A percentile compares a stretch with the other conserved stretches of the same genome.
phyloP scores from a whole-genome alignment of 92 coral and sea anemone species.

The Bergia sp. region DNA sequence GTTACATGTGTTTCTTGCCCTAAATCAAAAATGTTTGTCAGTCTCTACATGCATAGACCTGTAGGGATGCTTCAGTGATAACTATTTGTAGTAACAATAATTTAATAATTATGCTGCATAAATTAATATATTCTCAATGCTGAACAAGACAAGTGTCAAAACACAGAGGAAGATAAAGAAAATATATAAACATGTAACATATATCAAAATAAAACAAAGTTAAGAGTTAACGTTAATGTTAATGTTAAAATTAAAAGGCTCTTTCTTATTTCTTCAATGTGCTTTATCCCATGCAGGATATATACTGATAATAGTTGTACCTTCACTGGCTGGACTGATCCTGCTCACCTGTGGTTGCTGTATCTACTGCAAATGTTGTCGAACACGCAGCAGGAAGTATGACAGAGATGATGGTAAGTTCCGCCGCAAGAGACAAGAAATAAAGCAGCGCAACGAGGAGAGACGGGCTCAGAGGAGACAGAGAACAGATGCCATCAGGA shows the following conservation, averaged over 20 bases:
- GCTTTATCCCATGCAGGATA: constrained; percentile 53
- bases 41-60: too few species aligned
- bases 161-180: too few species aligned
- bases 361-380: constrained; percentile 94
- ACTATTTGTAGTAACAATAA: too few species aligned
- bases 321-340: constrained; percentile 76
- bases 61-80: too few species aligned
- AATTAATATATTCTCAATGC: too few species aligned
- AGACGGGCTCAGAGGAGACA: constrained; percentile 75
- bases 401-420: constrained; percentile 74
- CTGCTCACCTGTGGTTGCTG: constrained; percentile 84
- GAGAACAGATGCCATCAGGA: constrained; percentile 91
- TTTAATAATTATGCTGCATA: too few species aligned
- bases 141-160: too few species aligned
- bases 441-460: constrained; percentile 74
- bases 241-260: neutral
- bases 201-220: too few species aligned
- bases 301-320: constrained; percentile 85
- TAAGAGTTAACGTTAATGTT: too few species aligned
- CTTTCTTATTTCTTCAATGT: neutral
- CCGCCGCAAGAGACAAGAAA: constrained; percentile 69
- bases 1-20: too few species aligned
- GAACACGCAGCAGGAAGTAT: constrained; percentile 62
- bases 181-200: too few species aligned
- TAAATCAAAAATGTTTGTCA: too few species aligned